A percentile compares a stretch with the other conserved stretches of the same genome.
These are phyloP conservation scores for Scelioninae gen. 1 DNA, from an alignment of 2,888 invertebrate species.

Conservation along the genomic window DNA sequence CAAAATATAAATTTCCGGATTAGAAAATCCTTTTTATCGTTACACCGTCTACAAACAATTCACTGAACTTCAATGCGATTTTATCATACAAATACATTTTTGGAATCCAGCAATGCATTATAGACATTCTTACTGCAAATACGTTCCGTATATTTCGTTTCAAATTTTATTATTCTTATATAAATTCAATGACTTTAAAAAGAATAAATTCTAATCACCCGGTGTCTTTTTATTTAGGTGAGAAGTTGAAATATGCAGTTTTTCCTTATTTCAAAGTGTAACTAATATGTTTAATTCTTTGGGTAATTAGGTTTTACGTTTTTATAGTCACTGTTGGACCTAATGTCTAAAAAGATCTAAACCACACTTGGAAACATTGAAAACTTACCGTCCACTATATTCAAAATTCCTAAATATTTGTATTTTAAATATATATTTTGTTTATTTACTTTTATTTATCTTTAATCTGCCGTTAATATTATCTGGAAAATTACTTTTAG, in stretches of 20 bases:
- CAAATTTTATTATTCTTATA: constrained; percentile 32
- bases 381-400: constrained; percentile 69
- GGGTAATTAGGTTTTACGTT: constrained; percentile 55
- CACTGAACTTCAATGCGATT: too few relatives aligned
- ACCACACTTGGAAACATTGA: constrained; percentile 58
- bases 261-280: background rate
- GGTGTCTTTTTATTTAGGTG: too few relatives aligned
- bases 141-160: constrained; percentile 44
- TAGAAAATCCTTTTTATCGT: constrained; percentile 29
- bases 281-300: constrained; percentile 33
- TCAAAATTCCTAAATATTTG: constrained; percentile 50
- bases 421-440: constrained; percentile 17
- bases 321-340: constrained; percentile 55
- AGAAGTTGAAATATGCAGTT: background rate
- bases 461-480: constrained; percentile 39
- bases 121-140: constrained; percentile 32
- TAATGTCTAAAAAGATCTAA: constrained; percentile 57
- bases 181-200: constrained; percentile 48
- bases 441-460: constrained; percentile 41
- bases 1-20: constrained; percentile 49
- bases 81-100: constrained; percentile 27
- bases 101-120: constrained; percentile 24
- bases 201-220: constrained; percentile 55
- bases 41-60: too few relatives aligned
- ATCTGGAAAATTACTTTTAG: constrained; percentile 50